Evolutionary conservation across 2,113 vertebrate species (phyloP).

Genomic region (Bujurquina vittata): DNA sequence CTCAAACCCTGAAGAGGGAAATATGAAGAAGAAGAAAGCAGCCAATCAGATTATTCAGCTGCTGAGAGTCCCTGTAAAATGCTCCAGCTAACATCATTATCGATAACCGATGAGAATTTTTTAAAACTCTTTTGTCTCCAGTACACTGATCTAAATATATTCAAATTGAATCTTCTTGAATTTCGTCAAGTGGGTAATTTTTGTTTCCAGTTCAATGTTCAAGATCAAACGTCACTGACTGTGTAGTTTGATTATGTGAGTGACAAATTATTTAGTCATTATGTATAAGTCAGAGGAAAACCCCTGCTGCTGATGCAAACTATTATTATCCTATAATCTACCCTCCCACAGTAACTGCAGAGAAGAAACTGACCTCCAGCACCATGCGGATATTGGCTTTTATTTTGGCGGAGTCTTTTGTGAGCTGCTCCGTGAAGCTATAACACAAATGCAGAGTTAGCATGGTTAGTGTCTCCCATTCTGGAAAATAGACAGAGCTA

Average conservation of each 20-base stretch:
- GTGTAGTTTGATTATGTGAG: too few species aligned
- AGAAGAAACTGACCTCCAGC: slow-evolving; percentile 81
- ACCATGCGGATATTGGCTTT: slow-evolving; percentile 92
- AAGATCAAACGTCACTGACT: background rate
- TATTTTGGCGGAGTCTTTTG: slow-evolving; percentile 89
- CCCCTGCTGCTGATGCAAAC: background rate
- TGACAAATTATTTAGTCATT: background rate
- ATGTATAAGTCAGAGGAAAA: background rate
- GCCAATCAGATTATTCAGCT: slow-evolving; percentile 2
- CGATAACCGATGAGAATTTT: background rate
- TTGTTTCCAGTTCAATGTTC: background rate
- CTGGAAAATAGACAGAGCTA: background rate
- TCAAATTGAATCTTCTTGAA: background rate
- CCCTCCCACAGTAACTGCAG: background rate
- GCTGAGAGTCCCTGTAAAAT: accelerated
- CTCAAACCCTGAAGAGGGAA: slow-evolving; percentile 81
- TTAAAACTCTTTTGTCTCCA: background rate
- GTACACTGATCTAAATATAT: background rate
- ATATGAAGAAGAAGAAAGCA: background rate
- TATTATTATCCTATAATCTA: accelerated
- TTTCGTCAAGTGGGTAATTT: accelerated
- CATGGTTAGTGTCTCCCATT: slow-evolving; percentile 16
- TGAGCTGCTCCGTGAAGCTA: slow-evolving; percentile 86
- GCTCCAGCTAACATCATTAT: background rate
- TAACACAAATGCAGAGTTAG: slow-evolving; percentile 26